Evolutionary conservation across 1,140 invertebrate species (phyloP).

Genomic region (Uloborus diversus): DNA sequence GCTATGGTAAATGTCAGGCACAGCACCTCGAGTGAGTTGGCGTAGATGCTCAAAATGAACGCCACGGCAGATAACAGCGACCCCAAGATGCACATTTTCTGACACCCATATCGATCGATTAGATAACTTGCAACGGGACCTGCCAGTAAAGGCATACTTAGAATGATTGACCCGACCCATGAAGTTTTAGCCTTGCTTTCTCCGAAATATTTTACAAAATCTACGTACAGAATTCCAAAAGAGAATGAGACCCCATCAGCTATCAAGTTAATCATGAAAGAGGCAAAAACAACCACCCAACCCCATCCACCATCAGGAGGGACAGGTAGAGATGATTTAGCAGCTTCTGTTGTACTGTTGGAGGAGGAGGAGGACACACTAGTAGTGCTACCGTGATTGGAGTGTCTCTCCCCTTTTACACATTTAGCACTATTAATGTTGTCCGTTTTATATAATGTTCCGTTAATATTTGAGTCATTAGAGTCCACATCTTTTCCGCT

Average conservation of each 20-base stretch:
- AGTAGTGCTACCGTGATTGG: conserved; percentile 5
- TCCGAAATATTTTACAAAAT: conserved; percentile 85
- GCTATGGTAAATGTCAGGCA: conserved; percentile 67
- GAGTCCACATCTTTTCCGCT: conserved; percentile 49
- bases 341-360: background rate
- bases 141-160: conserved; percentile 87
- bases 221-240: conserved; percentile 87
- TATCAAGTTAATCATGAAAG: conserved; percentile 90
- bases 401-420: background rate
- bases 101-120: conserved; percentile 86
- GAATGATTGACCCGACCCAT: conserved; percentile 85
- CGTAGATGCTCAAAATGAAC: conserved; percentile 80
- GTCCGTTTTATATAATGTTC: conserved; percentile 14
- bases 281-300: conserved; percentile 78
- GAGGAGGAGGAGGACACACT: conserved; percentile 41
- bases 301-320: conserved; percentile 72
- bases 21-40: conserved; percentile 62
- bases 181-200: conserved; percentile 85
- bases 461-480: conserved; percentile 51
- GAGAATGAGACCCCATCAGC: conserved; percentile 95
- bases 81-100: conserved; percentile 79
- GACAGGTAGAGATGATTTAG: conserved; percentile 55
- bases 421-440: conserved; percentile 27
- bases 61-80: conserved; percentile 79
- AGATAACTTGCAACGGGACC: conserved; percentile 89